Evolutionary conservation across 2,888 invertebrate genomes (phyloP).

Genomic region (Drosophila mettleri): DNA sequence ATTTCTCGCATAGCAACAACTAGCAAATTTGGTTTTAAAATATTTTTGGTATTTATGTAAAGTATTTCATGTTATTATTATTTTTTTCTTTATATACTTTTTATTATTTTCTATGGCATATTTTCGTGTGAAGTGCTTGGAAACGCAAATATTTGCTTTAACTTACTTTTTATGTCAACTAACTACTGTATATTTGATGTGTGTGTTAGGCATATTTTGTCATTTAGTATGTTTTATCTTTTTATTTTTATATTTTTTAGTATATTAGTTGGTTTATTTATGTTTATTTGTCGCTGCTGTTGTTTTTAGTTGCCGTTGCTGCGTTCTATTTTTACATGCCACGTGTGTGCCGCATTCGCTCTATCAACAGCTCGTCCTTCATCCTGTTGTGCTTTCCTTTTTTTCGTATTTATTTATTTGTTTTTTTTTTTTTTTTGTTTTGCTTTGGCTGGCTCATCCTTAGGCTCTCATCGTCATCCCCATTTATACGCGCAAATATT

Average conservation of each 20-base stretch:
- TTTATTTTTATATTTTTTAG: constrained; percentile 3
- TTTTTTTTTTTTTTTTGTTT: constrained; percentile 2
- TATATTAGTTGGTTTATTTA: constrained; percentile 1
- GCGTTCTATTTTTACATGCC: constrained; percentile 34
- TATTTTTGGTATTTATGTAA: constrained; percentile 7
- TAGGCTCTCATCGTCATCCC: constrained; percentile 60
- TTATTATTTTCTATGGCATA: neutral
- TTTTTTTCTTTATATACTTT: too few relatives aligned
- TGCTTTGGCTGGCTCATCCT: constrained; percentile 49
- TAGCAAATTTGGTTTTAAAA: constrained; percentile 3
- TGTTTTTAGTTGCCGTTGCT: constrained; percentile 9
- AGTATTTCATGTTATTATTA: too few relatives aligned
- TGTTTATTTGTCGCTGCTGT: constrained; percentile 19
- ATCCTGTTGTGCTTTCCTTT: constrained; percentile 1
- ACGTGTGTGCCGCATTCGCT: constrained; percentile 30
- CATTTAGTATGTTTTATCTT: neutral
- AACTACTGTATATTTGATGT: constrained; percentile 1
- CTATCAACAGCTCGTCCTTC: constrained; percentile 26
- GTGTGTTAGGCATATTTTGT: neutral
- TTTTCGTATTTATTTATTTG: neutral
- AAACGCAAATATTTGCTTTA: constrained; percentile 1
- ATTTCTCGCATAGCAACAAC: neutral
- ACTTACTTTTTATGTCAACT: constrained; percentile 8
- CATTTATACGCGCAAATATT: constrained; percentile 80
- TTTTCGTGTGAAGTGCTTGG: neutral